Conservation (phyloP, 64 coral and sea anemone species). For the Pachyseris speciosa region DNA sequence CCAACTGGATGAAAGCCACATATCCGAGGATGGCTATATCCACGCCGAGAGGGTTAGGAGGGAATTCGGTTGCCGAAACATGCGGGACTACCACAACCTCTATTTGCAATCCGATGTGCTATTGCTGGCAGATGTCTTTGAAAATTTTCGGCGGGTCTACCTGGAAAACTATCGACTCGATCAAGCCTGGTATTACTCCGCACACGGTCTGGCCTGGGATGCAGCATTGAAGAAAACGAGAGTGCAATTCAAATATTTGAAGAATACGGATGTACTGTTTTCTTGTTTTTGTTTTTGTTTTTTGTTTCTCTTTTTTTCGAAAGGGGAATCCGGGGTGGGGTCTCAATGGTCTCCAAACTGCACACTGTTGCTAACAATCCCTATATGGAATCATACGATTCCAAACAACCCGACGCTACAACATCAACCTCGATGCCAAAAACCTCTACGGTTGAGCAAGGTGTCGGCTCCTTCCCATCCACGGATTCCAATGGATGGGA, state of each 20-base stretch:
- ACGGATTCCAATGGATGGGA: constrained; percentile 34
- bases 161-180: not conserved
- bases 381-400: not conserved
- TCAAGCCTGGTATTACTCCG: constrained; percentile 5
- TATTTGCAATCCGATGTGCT: too few relatives aligned
- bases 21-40: constrained; percentile 17
- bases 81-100: constrained; percentile 31
- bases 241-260: not conserved
- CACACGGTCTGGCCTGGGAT: constrained; percentile 8
- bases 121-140: constrained; percentile 21
- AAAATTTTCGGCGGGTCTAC: not conserved
- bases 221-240: not conserved
- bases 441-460: not conserved
- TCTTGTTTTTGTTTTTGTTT: too few relatives aligned
- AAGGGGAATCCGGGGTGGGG: too few relatives aligned
- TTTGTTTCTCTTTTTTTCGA: too few relatives aligned
- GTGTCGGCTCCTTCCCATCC: not conserved
- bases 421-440: constrained; percentile 2
- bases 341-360: too few relatives aligned
- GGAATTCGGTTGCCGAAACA: not conserved
- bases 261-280: not conserved
- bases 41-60: constrained; percentile 3
- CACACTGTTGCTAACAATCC: constrained; percentile 1
- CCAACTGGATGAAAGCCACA: too few relatives aligned
- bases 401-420: not conserved